A percentile compares a stretch with the other conserved stretches of the same genome.
Evolutionary conservation across 2,888 invertebrate species (phyloP).

Genomic region (Diploptera punctata): DNA sequence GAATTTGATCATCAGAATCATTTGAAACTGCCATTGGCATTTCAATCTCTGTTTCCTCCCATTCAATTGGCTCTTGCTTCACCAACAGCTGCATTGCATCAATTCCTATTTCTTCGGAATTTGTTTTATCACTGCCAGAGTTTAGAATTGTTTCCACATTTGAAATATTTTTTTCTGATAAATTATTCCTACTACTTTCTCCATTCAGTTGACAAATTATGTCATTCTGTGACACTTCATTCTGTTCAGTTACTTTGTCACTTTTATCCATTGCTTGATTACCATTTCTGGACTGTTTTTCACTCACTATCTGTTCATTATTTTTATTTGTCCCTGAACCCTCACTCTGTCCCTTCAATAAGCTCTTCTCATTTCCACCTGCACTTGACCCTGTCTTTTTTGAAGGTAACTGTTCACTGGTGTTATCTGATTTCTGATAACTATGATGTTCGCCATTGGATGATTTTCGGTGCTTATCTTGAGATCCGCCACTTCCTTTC

Average conservation of each 20-base stretch:
- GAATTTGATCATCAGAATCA: slow-evolving; percentile 64
- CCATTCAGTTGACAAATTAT: slow-evolving; percentile 4
- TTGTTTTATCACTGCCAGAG: not conserved
- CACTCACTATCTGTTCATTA: not conserved
- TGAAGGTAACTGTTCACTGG: not conserved
- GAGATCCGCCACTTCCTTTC: slow-evolving; percentile 46
- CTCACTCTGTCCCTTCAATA: not conserved
- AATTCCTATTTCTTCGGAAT: not conserved
- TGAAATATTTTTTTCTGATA: not conserved
- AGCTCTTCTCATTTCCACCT: not conserved
- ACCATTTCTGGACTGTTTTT: no score
- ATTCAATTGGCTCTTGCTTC: slow-evolving; percentile 74
- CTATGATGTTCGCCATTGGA: not conserved
- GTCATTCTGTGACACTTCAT: not conserved
- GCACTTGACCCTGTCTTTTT: not conserved
- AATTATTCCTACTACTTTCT: not conserved
- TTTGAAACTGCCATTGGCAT: slow-evolving; percentile 48
- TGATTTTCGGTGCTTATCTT: slow-evolving; percentile 3
- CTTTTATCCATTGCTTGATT: not conserved
- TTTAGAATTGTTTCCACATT: not conserved
- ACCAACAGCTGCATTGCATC: slow-evolving; percentile 43
- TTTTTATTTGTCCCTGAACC: not conserved
- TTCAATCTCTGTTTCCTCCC: slow-evolving; percentile 70
- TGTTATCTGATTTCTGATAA: not conserved
- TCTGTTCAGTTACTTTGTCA: not conserved